phyloP scores from a whole-genome alignment of 2,797 vertebrate species.

The Eulemur rubriventer region DNA sequence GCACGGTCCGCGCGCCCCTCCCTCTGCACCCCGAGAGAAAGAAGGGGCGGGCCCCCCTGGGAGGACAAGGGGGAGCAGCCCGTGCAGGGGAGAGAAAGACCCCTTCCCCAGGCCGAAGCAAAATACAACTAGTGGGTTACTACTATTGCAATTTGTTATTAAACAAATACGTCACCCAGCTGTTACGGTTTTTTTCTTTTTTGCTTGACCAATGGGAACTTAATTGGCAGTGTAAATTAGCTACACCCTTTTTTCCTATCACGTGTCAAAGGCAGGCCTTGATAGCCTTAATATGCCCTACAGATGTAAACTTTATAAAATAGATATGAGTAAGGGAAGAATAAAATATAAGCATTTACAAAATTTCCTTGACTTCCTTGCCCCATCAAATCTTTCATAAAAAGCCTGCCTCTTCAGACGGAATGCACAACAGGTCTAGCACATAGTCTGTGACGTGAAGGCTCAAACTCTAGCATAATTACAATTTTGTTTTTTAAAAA shows the following conservation, averaged over 20 bases:
- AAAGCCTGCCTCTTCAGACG: neutral
- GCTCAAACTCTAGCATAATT: neutral
- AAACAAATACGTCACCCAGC: neutral
- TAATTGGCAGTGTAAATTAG: neutral
- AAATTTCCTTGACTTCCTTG: neutral
- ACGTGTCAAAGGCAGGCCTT: neutral
- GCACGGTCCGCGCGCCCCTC: fast-evolving
- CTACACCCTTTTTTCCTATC: neutral
- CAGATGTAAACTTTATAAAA: neutral
- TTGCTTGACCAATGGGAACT: neutral
- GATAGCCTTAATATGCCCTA: neutral
- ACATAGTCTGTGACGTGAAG: neutral
- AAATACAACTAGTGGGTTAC: neutral
- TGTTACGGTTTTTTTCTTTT: neutral
- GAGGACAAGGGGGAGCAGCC: fast-evolving
- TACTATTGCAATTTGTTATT: neutral
- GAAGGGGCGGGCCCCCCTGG: fast-evolving
- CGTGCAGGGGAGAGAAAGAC: neutral
- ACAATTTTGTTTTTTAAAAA: neutral
- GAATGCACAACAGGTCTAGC: neutral
- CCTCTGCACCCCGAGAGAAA: fast-evolving
- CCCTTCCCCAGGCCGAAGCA: neutral
- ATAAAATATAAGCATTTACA: neutral
- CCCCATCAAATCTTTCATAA: neutral
- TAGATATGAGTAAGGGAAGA: neutral